Evolutionary conservation across 1,140 invertebrate species (phyloP).

Genomic region (Pollicipes pollicipes): DNA sequence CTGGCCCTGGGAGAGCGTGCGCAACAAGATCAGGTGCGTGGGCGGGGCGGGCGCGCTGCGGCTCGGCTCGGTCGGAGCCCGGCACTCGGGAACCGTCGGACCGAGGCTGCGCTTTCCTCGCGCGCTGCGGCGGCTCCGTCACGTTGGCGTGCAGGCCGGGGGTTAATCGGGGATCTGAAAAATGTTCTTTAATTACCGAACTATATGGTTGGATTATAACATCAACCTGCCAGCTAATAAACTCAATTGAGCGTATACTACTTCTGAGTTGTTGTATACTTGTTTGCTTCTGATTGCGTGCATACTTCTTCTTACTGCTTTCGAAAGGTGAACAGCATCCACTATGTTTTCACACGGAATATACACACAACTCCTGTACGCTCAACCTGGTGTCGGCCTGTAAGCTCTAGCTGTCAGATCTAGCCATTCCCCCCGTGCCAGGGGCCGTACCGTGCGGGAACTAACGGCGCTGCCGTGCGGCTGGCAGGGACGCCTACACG

Average conservation of each 20-base stretch:
- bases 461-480: not conserved
- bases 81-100: not conserved
- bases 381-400: not conserved
- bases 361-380: no score
- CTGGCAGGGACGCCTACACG: conserved; percentile 51
- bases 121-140: no score
- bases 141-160: not conserved
- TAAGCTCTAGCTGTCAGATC: not conserved
- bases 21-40: conserved; percentile 17
- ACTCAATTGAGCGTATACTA: no score
- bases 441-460: no score
- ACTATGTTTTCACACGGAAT: not conserved
- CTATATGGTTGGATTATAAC: no score
- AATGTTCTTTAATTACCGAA: no score
- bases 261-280: no score
- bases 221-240: no score
- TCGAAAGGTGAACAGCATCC: no score
- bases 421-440: not conserved
- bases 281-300: no score
- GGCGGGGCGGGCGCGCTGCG: not conserved
- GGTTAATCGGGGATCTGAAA: not conserved
- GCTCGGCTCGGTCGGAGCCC: no score
- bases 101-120: not conserved
- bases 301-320: no score
- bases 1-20: conserved; percentile 20